Conservation (phyloP, 2,797 vertebrate species). For the Galago senegalensis region DNA sequence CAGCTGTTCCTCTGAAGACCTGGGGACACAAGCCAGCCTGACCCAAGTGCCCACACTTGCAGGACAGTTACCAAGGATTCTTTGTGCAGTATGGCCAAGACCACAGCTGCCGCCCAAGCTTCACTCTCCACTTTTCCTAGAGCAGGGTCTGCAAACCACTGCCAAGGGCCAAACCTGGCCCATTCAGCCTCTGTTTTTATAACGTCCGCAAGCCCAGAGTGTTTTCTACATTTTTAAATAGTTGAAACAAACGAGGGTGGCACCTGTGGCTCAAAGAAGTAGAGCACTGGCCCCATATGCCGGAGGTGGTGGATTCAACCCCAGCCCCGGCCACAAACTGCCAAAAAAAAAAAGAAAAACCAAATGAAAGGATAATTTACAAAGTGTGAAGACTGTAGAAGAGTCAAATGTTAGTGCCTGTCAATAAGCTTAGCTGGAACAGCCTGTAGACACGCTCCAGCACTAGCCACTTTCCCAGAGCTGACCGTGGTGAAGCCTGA, state of each 20-base stretch:
- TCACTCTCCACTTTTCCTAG: background rate
- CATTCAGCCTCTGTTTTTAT: background rate
- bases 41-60: background rate
- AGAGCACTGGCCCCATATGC: too few species aligned
- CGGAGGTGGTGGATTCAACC: too few species aligned
- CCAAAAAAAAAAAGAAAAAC: too few species aligned
- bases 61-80: rapidly evolving
- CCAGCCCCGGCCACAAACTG: too few species aligned
- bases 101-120: rapidly evolving
- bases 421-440: background rate
- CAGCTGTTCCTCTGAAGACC: slow-evolving; percentile 93
- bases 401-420: rapidly evolving
- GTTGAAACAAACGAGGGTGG: background rate
- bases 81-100: background rate
- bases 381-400: rapidly evolving
- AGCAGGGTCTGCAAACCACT: background rate
- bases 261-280: too few species aligned
- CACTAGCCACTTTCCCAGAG: background rate
- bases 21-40: slow-evolving; percentile 74
- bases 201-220: background rate
- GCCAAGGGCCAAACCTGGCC: background rate
- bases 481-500: rapidly evolving
- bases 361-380: background rate
- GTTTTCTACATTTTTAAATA: background rate
- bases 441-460: too few species aligned